Conservation (phyloP, 2,113 vertebrate genomes). For the Anolis sagrei region DNA sequence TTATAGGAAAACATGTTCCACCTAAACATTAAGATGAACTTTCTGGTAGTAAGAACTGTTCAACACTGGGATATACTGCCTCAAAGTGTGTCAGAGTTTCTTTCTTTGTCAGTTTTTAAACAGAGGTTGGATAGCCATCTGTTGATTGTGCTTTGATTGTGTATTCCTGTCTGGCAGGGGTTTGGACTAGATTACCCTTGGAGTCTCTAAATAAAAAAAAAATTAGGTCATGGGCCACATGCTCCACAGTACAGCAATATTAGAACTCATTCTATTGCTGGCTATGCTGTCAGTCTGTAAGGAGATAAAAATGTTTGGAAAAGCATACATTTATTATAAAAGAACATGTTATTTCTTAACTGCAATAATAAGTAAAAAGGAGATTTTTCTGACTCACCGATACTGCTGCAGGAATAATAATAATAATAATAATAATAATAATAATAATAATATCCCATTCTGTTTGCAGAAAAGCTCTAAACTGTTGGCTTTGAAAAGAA, state of each 20-base stretch:
- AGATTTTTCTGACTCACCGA: background rate
- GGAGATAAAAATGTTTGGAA: background rate
- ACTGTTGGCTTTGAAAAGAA: conserved; percentile 24
- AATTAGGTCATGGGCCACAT: background rate
- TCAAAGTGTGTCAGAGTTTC: no score
- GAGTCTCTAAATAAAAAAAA: no score
- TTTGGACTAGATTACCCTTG: no score
- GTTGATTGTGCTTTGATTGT: no score
- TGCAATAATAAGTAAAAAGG: conserved; percentile 1
- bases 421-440: background rate
- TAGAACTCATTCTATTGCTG: background rate
- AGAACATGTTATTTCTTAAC: background rate
- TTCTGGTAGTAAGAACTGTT: no score
- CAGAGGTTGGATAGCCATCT: no score
- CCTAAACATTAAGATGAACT: no score
- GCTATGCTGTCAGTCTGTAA: background rate
- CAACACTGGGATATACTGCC: no score
- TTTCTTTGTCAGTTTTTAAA: no score
- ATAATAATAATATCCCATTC: background rate
- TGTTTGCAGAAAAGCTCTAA: conserved; percentile 6
- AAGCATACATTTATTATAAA: background rate
- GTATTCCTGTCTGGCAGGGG: no score
- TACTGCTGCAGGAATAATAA: background rate
- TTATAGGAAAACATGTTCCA: no score
- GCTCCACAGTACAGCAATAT: no score